Percentiles rank a stretch among this genome's conserved stretches.
Conservation (phyloP, 2,888 invertebrate genomes). For the Drosophila meridionalis region DNA sequence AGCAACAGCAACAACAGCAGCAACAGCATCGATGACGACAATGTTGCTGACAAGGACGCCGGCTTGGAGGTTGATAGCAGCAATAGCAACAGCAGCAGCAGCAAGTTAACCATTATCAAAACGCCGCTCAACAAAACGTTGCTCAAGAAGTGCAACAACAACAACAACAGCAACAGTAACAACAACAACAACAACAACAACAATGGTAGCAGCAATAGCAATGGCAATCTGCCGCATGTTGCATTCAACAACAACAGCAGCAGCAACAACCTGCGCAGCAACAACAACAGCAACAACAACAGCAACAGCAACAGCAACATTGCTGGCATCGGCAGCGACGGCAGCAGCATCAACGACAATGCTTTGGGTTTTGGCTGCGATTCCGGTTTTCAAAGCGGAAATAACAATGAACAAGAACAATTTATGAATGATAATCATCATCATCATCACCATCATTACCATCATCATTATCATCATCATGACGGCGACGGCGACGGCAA, state of each 20-base stretch:
- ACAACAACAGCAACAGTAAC: conserved; percentile 7
- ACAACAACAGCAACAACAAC: conserved; percentile 39
- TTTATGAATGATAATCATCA: conserved; percentile 72
- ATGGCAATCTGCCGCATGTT: conserved; percentile 63
- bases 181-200: conserved; percentile 23
- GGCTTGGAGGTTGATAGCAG: conserved; percentile 29
- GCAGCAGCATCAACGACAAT: conserved; percentile 24
- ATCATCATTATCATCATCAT: conserved; percentile 62
- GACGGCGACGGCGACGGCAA: conserved; percentile 33
- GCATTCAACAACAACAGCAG: conserved; percentile 49
- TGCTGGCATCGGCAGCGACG: conserved; percentile 30
- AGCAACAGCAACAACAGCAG: conserved; percentile 43
- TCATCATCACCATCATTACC: conserved; percentile 72
- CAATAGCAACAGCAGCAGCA: conserved; percentile 27
- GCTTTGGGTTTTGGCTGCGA: conserved; percentile 61
- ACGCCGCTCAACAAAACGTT: conserved; percentile 79
- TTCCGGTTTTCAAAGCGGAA: conserved; percentile 79
- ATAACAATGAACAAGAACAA: conserved; percentile 72
- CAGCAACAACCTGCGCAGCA: conserved; percentile 22
- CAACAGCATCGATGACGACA: conserved; percentile 35
- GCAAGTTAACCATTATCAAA: conserved; percentile 74
- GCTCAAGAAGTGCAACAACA: conserved; percentile 74
- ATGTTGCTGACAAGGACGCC: conserved; percentile 42
- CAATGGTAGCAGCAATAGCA: conserved; percentile 16
- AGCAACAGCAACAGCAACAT: conserved; percentile 40